Evolutionary conservation across 2,888 invertebrate genomes (phyloP), one percentile per base, ranked within the genome.

Genomic region (Cheilosia soror): DNA sequence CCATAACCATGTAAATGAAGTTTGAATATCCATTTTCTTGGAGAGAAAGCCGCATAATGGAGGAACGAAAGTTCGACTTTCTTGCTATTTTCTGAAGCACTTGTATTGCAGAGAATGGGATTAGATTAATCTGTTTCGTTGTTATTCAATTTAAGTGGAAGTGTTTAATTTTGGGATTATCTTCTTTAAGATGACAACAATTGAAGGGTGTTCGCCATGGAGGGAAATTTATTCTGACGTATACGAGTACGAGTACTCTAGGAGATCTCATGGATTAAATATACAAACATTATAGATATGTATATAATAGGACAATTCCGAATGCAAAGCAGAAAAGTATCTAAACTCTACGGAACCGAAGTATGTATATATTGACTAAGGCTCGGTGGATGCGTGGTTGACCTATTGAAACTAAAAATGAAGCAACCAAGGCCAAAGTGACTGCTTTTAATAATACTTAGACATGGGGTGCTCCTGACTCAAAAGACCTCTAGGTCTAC

Each of bases 51-150:
- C 37, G 37, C 37, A 37, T 37, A 11, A 11, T 11, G 20, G 20
- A 13, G 33, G 11, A 29, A 13, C 9, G 13, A n/a, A 20, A 15
- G 9, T 42, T 42, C 15, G 37, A 53, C 40, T 53, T 51, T 51
- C 11, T 42, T 20, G 37, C 11, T 15, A 15, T 51, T 37, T 29
- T 57, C 9, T 29, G 11, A 42, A 44, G 13, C 4, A 47, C 20
- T 15, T 47, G 60, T 33, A 25, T 29, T 15, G 20, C 49, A 37
- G n/a, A 49, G 57, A 9, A 37, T 5, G 55, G 49, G 77, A 77
- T 69, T 77, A 55, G 25, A 69, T 69, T 77, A 77, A 77, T 77
- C 69, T 29, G 33, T 37, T 27, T 27, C 55, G n/a, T 47, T 77
- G 68, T 69, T 69, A 69, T 77, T 69, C 55, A 68, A 62, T 69